Percentiles rank a stretch among this genome's conserved stretches.
Evolutionary conservation across 2,888 invertebrate species (phyloP).

Genomic region (Onthophagus sagittarius): DNA sequence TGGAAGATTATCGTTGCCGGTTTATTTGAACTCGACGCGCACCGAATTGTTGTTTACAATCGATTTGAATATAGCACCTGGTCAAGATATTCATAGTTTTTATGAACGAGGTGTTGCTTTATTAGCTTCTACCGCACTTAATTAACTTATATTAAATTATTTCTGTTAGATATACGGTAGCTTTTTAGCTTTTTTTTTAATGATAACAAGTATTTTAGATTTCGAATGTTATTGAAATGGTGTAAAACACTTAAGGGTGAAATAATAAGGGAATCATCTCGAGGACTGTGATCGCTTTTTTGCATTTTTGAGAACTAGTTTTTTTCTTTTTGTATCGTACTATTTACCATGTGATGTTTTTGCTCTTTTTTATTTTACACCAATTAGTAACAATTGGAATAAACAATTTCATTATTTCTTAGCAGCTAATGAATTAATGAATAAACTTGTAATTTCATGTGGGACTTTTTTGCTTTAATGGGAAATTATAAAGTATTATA

Average conservation of each 20-base stretch:
- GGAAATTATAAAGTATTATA: neutral
- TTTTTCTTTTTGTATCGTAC: neutral
- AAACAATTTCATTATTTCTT: neutral
- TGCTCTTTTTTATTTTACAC: neutral
- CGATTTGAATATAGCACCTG: constrained; percentile 85
- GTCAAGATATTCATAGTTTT: constrained; percentile 92
- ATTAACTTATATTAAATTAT: constrained; percentile 3
- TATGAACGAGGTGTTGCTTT: constrained; percentile 98
- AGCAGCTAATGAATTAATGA: neutral
- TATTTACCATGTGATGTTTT: constrained; percentile 2
- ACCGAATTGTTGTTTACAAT: constrained; percentile 93
- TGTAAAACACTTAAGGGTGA: neutral
- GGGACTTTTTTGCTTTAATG: neutral
- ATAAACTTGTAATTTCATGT: neutral
- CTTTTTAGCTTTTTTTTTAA: neutral
- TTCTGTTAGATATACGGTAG: constrained; percentile 2
- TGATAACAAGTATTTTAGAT: neutral
- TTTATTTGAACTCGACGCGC: constrained; percentile 95
- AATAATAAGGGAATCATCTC: neutral
- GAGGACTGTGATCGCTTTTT: constrained; percentile 6
- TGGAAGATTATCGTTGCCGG: constrained; percentile 83
- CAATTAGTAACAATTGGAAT: neutral
- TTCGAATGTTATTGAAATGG: neutral
- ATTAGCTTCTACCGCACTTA: constrained; percentile 83
- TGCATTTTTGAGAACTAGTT: neutral